These are phyloP conservation scores for Cotesia typhae DNA, from an alignment of 1,140 invertebrate species.

Conservation along the genomic window DNA sequence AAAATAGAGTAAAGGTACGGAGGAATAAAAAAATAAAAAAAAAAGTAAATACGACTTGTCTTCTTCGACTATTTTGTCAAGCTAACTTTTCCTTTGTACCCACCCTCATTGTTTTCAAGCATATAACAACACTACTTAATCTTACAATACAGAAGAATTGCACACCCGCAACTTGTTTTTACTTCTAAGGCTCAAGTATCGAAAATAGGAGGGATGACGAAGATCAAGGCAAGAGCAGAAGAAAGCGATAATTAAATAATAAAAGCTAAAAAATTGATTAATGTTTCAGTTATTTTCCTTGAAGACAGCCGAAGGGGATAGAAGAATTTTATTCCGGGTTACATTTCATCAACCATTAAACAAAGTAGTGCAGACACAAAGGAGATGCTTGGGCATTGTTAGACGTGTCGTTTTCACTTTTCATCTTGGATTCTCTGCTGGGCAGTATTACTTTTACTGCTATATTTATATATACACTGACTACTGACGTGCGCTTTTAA, in stretches of 20 bases:
- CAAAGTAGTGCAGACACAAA: conserved; percentile 27
- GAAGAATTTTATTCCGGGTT: not conserved
- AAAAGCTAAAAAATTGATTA: not conserved
- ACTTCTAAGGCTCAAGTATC: no score
- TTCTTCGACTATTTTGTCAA: conserved; percentile 9
- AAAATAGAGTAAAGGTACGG: not conserved
- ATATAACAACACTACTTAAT: conserved; percentile 29
- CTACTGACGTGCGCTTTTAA: not conserved
- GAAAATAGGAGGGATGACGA: not conserved
- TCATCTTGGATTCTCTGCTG: not conserved
- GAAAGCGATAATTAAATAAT: not conserved
- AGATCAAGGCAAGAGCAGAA: not conserved
- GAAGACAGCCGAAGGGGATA: not conserved
- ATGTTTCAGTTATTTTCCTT: not conserved
- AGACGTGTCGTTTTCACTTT: conserved; percentile 10
- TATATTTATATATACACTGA: not conserved
- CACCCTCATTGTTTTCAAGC: not conserved
- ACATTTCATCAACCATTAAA: conserved; percentile 32
- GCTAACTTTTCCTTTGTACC: conserved; percentile 24
- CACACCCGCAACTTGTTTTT: no score
- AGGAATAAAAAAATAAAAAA: not conserved
- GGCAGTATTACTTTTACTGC: no score
- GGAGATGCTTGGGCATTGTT: conserved; percentile 23
- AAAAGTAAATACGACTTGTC: not conserved
- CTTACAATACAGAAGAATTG: not conserved